A percentile compares a stretch with the other conserved stretches of the same genome.
phyloP scores from a whole-genome alignment of 2,797 vertebrate genomes.

The Lemur catta region DNA sequence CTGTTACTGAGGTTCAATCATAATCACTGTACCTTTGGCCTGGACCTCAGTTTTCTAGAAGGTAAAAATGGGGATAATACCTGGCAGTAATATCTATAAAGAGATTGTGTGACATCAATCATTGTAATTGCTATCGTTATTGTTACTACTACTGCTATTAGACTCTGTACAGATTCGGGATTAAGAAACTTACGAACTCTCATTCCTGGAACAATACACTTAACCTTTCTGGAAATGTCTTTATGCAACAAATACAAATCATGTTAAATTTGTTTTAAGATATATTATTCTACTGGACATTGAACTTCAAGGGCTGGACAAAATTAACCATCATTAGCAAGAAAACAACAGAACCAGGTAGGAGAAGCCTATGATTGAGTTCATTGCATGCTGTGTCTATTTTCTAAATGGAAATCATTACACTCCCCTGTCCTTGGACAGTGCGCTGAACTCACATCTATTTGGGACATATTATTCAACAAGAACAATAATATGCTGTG shows the following conservation, averaged over 20 bases:
- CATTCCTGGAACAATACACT: background rate
- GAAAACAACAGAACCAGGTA: background rate
- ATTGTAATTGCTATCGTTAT: background rate
- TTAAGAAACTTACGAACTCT: background rate
- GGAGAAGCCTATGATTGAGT: background rate
- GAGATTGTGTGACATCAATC: background rate
- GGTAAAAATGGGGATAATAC: background rate
- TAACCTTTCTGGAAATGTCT: constrained; percentile 13
- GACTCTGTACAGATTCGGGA: background rate
- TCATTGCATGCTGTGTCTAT: background rate
- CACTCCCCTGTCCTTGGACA: background rate
- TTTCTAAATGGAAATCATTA: background rate
- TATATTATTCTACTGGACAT: background rate
- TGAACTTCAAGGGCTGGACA: background rate
- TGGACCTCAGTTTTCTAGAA: background rate
- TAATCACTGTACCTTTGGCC: background rate
- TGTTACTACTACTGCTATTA: background rate
- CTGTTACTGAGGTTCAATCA: background rate
- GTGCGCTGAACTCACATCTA: background rate
- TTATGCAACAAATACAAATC: constrained; percentile 9
- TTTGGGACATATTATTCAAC: background rate
- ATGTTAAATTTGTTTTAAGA: background rate
- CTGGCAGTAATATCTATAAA: background rate
- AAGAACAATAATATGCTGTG: background rate
- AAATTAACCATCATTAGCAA: background rate